Evolutionary conservation across 2,888 invertebrate genomes (phyloP).

Genomic region (Abrostola tripartita): DNA sequence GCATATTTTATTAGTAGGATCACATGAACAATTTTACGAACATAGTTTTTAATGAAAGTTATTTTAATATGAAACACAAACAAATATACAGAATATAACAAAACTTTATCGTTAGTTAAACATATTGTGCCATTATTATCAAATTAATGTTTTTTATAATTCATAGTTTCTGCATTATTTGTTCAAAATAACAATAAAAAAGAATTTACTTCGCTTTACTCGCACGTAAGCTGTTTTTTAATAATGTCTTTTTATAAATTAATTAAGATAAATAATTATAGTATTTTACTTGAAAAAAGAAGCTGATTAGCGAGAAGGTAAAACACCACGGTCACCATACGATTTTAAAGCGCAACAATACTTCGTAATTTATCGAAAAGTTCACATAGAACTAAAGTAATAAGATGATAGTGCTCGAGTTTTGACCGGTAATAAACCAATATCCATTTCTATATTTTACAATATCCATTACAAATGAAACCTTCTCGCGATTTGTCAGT

Average conservation of each 20-base stretch:
- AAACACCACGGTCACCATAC: no score
- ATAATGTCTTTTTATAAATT: background rate
- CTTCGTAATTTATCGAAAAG: no score
- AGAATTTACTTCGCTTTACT: background rate
- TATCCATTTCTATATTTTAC: background rate
- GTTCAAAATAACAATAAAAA: background rate
- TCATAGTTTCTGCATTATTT: background rate
- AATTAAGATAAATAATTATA: no score
- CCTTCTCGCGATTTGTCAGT: background rate
- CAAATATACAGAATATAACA: conserved; percentile 26
- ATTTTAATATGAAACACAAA: conserved; percentile 37
- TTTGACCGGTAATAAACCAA: background rate
- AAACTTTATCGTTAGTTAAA: conserved; percentile 29
- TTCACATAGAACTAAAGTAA: no score
- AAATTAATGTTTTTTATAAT: conserved; percentile 9
- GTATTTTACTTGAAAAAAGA: no score
- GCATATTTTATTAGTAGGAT: conserved; percentile 25
- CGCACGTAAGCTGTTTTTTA: background rate
- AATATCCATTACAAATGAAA: background rate
- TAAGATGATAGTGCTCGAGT: background rate
- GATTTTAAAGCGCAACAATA: no score
- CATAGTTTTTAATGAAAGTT: conserved; percentile 18
- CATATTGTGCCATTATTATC: conserved; percentile 48
- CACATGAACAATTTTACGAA: conserved; percentile 20
- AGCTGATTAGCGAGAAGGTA: no score